Evolutionary conservation across 2,797 vertebrate genomes (phyloP), one percentile per base, ranked within the genome.

Genomic region (Epinephelus coioides): DNA sequence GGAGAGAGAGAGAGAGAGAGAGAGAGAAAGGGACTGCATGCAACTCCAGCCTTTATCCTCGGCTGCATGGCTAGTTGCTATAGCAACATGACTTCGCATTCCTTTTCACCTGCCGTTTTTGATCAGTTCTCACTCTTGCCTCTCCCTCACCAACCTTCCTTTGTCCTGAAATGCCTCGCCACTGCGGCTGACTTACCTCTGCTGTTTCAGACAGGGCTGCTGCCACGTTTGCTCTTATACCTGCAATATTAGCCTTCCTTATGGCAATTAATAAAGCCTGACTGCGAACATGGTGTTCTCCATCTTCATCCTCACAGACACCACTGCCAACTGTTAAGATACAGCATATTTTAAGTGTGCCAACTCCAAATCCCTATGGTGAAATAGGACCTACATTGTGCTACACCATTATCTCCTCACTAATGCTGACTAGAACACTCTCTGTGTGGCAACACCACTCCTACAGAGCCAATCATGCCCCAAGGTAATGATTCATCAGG

Each of bases 31-130:
- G 55, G 83, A 82, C 87, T 64, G 85, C 86, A 86, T 81, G 61
- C 79, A 88, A 84, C 83, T 88, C 78, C 74, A 81, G 86, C 79
- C 85, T 88, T 91, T 87, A 88, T 93, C 79, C 86, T 86, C 72
- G 68, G 83, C 89, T 92, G 84, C 92, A 91, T 83, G 73, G 82
- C 88, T 81, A 90, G 94, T 95, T 95, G 92, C 94, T 91, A 95
- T 95, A 83, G 93, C 90, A 94, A 95, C 92, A 79, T 93, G 90
- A 92, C 92, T 94, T 94, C 19, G 83, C 92, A 93, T 94, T 94
- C 91, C 91, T 92, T 90, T 93, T 92, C 92, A 94, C 91, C 93
- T 94, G 93, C 88, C 84, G 79, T 90, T 94, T 95, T 89, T 92
- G 90, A 93, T 94, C 92, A 93, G 76, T 93, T 88, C 78, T 90